Base-by-base conservation (phyloP, 2,113 vertebrate genomes). In the Rhinopomastus cyanomelas region DNA sequence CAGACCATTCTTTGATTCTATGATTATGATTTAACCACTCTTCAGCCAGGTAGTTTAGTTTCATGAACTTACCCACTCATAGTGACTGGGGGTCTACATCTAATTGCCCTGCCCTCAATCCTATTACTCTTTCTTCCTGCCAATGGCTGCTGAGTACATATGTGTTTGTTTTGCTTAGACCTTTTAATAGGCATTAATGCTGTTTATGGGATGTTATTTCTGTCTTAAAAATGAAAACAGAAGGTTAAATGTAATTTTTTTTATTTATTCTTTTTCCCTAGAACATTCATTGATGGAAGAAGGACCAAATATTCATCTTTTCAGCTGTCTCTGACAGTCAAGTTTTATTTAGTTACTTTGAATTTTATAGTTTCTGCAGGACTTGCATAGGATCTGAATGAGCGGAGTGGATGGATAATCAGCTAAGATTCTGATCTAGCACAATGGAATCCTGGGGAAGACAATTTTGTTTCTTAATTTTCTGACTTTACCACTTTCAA, bases 371-470 rank as follows among this genome's bases (percentile, higher is more conserved):
- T 42, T 81, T 78, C 61, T 66, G 8, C 17, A 52, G 51, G 42
- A 32, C 26, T 19, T 0, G 0, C 8, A 8, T 7, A 82, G 11
- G 3, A 11, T 16, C 17, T 39, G 32, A 49, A 49, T 34, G 12
- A 55, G 16, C 34, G 18, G 14, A 62, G 75, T 81, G 12, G 5
- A 36, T 32, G 16, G 7, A 5, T 77, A 15, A 64, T 12, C 16
- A 60, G 16, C 19, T 65, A 20, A 68, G n/a, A 69, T 8, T 32
- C 12, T 61, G n/a, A 55, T 39, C 37, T 51, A 68, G 77, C 12
- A 36, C 9, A n/a, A 3, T 36, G 39, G 21, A 69, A 81, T 78
- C 25, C 56, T 78, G 29, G n/a, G 22, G 32, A 90, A 78, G 64
- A 10, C 56, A 64, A 29, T 73, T 83, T 57, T 36, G 4, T 76